phyloP scores from a whole-genome alignment of 2,797 vertebrate species.

The Molothrus ater region DNA sequence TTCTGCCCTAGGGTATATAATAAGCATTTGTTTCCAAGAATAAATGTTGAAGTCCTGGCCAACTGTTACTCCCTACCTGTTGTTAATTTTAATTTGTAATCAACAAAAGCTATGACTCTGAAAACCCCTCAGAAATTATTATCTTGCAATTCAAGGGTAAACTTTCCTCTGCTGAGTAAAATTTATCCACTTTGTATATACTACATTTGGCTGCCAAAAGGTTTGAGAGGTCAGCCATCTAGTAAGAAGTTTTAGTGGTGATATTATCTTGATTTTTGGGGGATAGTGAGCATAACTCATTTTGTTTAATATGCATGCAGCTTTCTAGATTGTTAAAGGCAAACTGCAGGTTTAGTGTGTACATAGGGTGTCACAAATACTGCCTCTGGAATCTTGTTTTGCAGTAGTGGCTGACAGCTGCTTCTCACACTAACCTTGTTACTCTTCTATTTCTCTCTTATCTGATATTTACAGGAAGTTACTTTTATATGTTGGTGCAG shows the following conservation, averaged over 20 bases:
- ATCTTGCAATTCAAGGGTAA: not conserved
- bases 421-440: not conserved
- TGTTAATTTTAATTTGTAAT: not conserved
- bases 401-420: not conserved
- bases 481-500: constrained; percentile 93
- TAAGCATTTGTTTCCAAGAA: not conserved
- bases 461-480: constrained; percentile 83
- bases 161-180: not conserved
- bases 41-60: not conserved
- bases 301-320: not conserved
- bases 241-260: not conserved
- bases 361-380: not conserved
- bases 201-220: not conserved
- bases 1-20: not conserved
- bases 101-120: not conserved
- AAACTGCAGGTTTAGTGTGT: not conserved
- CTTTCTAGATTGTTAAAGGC: not conserved
- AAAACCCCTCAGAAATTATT: not conserved
- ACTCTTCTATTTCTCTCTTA: not conserved
- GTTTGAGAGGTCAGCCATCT: not conserved
- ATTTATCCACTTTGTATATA: not conserved
- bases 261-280: not conserved
- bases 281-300: not conserved
- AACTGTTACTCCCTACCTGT: not conserved
- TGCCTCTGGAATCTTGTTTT: not conserved